Base-by-base conservation (phyloP, 2,888 invertebrate genomes). In the Proisotoma minuta region DNA sequence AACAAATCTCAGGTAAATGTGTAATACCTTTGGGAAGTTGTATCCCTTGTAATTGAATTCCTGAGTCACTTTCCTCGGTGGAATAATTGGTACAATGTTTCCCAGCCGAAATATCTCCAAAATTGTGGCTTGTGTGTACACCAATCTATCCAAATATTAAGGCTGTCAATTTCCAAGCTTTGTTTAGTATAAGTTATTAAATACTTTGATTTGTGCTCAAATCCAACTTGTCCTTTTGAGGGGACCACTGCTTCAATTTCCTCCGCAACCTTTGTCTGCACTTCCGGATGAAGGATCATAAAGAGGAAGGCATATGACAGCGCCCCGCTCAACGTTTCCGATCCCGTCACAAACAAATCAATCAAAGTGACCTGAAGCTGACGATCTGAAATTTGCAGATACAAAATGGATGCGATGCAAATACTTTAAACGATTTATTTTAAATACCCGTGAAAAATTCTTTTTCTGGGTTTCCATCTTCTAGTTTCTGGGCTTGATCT, bases 341-440 rank as follows among this genome's bases (percentile, higher is more conserved):
- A 69, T n/a, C 71, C 71, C 10, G 71, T 69, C 2, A 69, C 50
- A 51, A 71, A 69, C n/a, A 71, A 49, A 52, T 71, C 71, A 29
- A 69, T 34, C 10, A 68, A 39, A 10, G 67, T 62, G 64, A 66
- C 65, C 3, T 63, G 61, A 18, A 65, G 60, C 56, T 69, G 69
- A 23, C 67, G 65, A 20, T 69, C 69, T 68, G 8, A 34, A 34
- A 34, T 8, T 34, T 34, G 8, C 34, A 15, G 34, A 34, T 10
- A 34, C 34, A 10, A 34, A 8, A 34, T n/a, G n/a, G n/a, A 34
- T 34, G 8, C 8, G 15, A 10, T 34, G 34, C 8, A 34, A 34
- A 10, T 34, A 10, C 34, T 15, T 34, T 10, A 34, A 8, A 34
- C 10, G 8, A 34, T 34, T 34, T 8, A 34, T 34, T 34, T 34